A percentile compares a stretch with the other conserved stretches of the same genome.
Conservation (phyloP, 2,888 invertebrate genomes). For the Eurytoma adleriae region DNA sequence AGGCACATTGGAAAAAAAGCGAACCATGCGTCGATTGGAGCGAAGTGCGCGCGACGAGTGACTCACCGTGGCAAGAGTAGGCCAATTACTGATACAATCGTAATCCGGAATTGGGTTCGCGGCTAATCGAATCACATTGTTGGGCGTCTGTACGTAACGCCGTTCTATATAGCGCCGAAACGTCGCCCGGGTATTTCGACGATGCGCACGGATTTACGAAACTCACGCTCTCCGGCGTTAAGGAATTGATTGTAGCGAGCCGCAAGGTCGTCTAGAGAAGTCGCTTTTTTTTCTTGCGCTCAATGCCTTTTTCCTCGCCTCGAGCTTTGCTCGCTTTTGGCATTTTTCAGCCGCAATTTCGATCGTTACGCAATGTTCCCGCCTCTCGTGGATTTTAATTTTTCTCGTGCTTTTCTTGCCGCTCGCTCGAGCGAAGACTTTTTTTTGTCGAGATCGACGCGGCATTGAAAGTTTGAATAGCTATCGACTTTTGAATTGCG, state of each 20-base stretch:
- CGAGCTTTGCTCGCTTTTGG: slow-evolving; percentile 15
- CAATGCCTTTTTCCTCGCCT: slow-evolving; percentile 8
- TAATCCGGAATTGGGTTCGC: slow-evolving; percentile 43
- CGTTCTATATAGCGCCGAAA: neutral
- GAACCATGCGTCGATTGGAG: neutral
- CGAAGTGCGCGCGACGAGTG: slow-evolving; percentile 3
- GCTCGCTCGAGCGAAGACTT: too few species aligned
- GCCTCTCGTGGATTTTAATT: too few species aligned
- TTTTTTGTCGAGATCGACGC: too few species aligned
- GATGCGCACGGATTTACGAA: slow-evolving; percentile 33
- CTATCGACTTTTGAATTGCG: too few species aligned
- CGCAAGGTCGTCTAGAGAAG: slow-evolving; percentile 46
- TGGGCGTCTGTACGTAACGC: slow-evolving; percentile 28
- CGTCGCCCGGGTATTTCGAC: neutral
- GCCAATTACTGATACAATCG: slow-evolving; percentile 45
- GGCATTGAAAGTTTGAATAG: too few species aligned
- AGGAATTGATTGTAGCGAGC: slow-evolving; percentile 50
- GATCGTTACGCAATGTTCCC: slow-evolving; percentile 6
- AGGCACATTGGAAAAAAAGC: too few species aligned
- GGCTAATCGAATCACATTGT: slow-evolving; percentile 50
- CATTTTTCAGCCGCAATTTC: slow-evolving; percentile 18
- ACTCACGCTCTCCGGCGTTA: slow-evolving; percentile 35
- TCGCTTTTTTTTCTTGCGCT: neutral
- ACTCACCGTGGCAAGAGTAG: slow-evolving; percentile 25
- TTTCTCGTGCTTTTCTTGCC: too few species aligned